Base-by-base conservation (phyloP, 2,113 vertebrate genomes). In the Nicator chloris region DNA sequence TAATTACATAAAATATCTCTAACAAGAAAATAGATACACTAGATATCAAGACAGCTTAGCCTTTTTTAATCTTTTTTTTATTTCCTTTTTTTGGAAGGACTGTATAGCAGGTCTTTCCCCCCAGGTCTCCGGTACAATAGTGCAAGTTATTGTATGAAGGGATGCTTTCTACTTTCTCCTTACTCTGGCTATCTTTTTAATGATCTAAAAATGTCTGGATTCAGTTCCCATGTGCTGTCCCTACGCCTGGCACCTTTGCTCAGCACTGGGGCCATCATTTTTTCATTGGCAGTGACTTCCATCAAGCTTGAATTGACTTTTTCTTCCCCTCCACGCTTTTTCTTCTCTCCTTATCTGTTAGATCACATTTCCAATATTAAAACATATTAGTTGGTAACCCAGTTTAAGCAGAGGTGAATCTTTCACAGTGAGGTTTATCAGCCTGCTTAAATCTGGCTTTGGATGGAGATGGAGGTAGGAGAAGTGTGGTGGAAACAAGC, bases 131-230 rank as follows among this genome's bases (percentile, higher is more conserved):
- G 2, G 88, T 83, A 88, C 78, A 89, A 24, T 63, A 81, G 70
- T 85, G 94, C 91, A 89, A 86, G 61, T 87, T 96, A 91, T 73
- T 95, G 54, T 65, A 51, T 23, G n/a, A 96, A 95, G 44, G 73
- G 79, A 66, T 97, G 86, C 33, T 87, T 95, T 91, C 71, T 86
- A 19, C 70, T 90, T 94, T 95, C 91, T 95, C 77, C 70, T 96
- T 90, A 73, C 49, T 84, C 53, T 79, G 75, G 87, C 90, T 97
- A 49, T 93, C 91, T 96, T 97, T 97, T 92, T 95, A 97, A 94
- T 96, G 88, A 90, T 85, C 90, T 89, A 28, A 94, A 92, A 95
- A 71, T 90, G 96, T 42, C 69, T 68, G 82, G 19, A 59, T 82
- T 95, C 78, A 63, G 83, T 92, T 81, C 82, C 26, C 4, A 33